Evolutionary conservation across 64 coral and sea anemone genomes (phyloP), one percentile per base, ranked within the genome.

Genomic region (Actinia tenebrosa): DNA sequence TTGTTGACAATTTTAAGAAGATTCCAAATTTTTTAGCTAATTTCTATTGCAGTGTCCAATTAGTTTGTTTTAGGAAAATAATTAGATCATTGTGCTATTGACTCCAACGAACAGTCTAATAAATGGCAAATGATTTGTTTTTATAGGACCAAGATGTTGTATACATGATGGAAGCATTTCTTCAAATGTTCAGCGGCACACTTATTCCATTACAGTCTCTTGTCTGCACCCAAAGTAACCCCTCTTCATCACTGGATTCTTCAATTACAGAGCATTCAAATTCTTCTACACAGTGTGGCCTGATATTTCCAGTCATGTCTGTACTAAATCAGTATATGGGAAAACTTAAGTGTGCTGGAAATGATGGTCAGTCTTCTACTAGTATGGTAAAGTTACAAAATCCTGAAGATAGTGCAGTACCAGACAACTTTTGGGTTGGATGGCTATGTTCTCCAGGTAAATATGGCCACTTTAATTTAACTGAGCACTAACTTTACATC

Each of bases 381-480:
- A 30, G n/a, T 3, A 8, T 8, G 7, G 19, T 81, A 26, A n/a
- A 72, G 10, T 27, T 75, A 16, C 69, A 26, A 42, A 30, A 37
- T 14, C 4, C 69, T 75, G 69, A 58, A 50, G 80, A 10, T 52
- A 10, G 1, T 2, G 14, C 45, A 13, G 54, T 2, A 23, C 11
- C 14, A 53, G 46, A 23, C 45, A 54, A 58, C 14, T 53, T 83
- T 3, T 83, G 46, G 80, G 15, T 58, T 30, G 80, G 80, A 22
- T 83, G 22, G 54, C 80, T 83, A 23, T 83, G 80, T 26, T 83
- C 80, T 50, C 54, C 43, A 53, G 80, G 80, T 83, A 83, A 23
- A 13, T 83, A 15, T 75, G 56, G 8, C n/a, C 69, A 30, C 26
- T 72, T 37, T n/a, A 66, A 72, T 8, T 71, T 7, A 37, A 50